These are phyloP conservation scores for Megalonaias nervosa DNA, from an alignment of 1,140 invertebrate species.

Conservation along the genomic window DNA sequence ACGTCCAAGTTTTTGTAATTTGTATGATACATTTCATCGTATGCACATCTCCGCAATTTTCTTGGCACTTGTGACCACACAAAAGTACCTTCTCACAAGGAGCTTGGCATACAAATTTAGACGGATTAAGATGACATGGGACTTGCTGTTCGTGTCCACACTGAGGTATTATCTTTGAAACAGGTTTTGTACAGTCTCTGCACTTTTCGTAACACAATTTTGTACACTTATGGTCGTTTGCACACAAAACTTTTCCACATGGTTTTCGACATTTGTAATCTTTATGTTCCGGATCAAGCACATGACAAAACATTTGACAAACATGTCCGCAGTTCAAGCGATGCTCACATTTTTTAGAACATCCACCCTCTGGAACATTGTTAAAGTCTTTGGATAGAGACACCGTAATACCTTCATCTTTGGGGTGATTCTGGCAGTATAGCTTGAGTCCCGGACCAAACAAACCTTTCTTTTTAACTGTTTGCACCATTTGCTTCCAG, in stretches of 20 bases:
- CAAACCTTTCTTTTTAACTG: slow-evolving; percentile 41
- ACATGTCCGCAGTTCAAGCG: slow-evolving; percentile 61
- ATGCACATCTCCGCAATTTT: slow-evolving; percentile 76
- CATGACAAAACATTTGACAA: slow-evolving; percentile 57
- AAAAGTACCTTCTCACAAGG: slow-evolving; percentile 38
- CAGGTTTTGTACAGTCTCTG: slow-evolving; percentile 72
- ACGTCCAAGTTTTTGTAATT: slow-evolving; percentile 46
- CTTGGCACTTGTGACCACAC: slow-evolving; percentile 78
- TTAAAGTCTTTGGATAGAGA: slow-evolving; percentile 62
- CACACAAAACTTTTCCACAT: slow-evolving; percentile 57
- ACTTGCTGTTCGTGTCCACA: slow-evolving; percentile 75
- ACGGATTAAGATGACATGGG: slow-evolving; percentile 36
- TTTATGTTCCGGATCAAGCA: slow-evolving; percentile 51
- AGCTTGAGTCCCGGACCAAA: slow-evolving; percentile 60
- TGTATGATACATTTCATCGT: slow-evolving; percentile 48
- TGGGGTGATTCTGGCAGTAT: slow-evolving; percentile 72
- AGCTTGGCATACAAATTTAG: slow-evolving; percentile 31
- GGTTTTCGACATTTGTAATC: slow-evolving; percentile 52
- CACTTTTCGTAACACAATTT: slow-evolving; percentile 76
- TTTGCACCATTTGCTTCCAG: slow-evolving; percentile 68
- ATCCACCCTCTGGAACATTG: slow-evolving; percentile 69
- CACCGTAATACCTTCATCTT: slow-evolving; percentile 46
- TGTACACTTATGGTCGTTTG: slow-evolving; percentile 73
- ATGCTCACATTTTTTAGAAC: slow-evolving; percentile 56
- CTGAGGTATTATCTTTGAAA: slow-evolving; percentile 40